Conservation (phyloP, 2,797 vertebrate species). For the Lepilemur septentrionalis region DNA sequence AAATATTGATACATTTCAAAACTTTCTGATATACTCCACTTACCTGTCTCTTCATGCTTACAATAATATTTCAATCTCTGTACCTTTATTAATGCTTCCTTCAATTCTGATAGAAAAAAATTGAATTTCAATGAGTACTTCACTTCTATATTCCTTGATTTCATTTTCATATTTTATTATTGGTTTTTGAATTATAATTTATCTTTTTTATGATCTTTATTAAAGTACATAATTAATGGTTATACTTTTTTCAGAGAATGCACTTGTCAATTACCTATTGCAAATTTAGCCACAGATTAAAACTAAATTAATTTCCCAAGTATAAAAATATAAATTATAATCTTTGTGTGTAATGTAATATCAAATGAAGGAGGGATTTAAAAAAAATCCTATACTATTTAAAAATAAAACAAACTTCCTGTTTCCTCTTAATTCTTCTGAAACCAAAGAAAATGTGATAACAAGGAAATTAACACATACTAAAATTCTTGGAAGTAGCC, state of each 20-base stretch:
- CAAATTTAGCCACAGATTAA: not conserved
- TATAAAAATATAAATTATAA: not conserved
- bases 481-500: not conserved
- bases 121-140: not conserved
- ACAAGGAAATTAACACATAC: not conserved
- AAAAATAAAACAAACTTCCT: not conserved
- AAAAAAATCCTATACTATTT: not conserved
- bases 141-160: not conserved
- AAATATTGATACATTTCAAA: not conserved
- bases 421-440: not conserved
- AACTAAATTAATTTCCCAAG: not conserved
- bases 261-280: not conserved
- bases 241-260: not conserved
- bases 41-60: not conserved
- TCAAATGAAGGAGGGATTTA: not conserved
- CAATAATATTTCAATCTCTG: not conserved
- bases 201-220: not conserved
- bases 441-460: not conserved
- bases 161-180: not conserved
- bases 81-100: not conserved
- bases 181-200: not conserved
- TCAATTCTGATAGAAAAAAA: not conserved
- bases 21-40: not conserved
- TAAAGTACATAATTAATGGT: not conserved
- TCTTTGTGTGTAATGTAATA: not conserved